Evolutionary conservation across 2,797 vertebrate genomes (phyloP).

Genomic region (Poecilia picta): DNA sequence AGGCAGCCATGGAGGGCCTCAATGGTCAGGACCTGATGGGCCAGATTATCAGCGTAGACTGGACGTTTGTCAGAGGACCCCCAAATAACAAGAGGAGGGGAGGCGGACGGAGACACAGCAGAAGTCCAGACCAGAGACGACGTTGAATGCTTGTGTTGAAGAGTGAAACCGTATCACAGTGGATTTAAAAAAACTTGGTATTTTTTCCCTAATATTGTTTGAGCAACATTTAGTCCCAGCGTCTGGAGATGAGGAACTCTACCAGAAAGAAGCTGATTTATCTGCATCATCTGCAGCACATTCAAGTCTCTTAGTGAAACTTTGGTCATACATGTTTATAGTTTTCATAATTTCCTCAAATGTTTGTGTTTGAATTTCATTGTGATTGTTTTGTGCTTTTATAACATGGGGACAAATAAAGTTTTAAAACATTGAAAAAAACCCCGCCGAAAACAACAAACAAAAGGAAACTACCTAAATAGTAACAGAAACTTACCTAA

Average conservation of each 20-base stretch:
- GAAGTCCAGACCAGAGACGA: constrained; percentile 91
- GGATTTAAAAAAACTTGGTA: neutral
- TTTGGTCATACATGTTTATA: constrained; percentile 21
- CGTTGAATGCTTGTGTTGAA: constrained; percentile 70
- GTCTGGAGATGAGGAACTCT: neutral
- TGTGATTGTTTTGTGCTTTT: constrained; percentile 21
- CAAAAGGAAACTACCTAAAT: too few relatives aligned
- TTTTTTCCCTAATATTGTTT: constrained; percentile 41
- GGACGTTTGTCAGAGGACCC: constrained; percentile 94
- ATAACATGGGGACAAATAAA: constrained; percentile 55
- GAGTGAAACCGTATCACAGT: neutral
- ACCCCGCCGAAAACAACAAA: too few relatives aligned
- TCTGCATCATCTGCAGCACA: neutral
- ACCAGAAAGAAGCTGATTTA: neutral
- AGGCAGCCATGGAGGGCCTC: constrained; percentile 96
- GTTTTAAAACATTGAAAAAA: constrained; percentile 60
- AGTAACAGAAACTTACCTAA: too few relatives aligned
- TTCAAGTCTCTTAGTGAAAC: neutral
- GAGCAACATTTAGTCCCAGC: constrained; percentile 14
- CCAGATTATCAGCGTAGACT: constrained; percentile 94
- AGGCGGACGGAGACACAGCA: constrained; percentile 89
- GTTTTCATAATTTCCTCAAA: constrained; percentile 39
- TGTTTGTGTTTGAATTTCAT: constrained; percentile 53
- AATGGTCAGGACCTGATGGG: constrained; percentile 96
- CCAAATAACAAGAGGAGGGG: constrained; percentile 93